Percentiles rank a stretch among this genome's conserved stretches.
phyloP scores from a whole-genome alignment of 2,113 vertebrate genomes.

The Macquaria ambigua region DNA sequence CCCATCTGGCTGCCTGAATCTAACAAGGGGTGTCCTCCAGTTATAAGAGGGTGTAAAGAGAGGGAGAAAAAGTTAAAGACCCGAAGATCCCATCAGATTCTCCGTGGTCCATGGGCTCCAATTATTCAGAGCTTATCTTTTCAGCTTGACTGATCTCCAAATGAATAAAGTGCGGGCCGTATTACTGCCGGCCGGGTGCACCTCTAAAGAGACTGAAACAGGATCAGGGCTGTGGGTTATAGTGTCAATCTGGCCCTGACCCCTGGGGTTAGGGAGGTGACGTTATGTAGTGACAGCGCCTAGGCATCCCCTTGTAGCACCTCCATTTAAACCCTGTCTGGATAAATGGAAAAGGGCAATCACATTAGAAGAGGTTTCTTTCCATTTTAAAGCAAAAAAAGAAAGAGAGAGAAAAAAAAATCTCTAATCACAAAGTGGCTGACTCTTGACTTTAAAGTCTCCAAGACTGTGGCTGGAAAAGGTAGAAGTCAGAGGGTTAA shows the following conservation, averaged over 20 bases:
- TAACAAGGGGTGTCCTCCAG: constrained; percentile 82
- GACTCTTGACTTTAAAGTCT: constrained; percentile 75
- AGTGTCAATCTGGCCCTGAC: constrained; percentile 89
- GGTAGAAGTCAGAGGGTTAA: constrained; percentile 70
- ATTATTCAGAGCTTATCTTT: constrained; percentile 98
- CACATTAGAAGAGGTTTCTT: constrained; percentile 80
- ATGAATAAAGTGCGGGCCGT: constrained; percentile 90
- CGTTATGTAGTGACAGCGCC: constrained; percentile 85
- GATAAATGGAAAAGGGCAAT: constrained; percentile 85
- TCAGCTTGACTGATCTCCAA: constrained; percentile 88
- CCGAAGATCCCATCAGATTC: constrained; percentile 84
- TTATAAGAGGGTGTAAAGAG: constrained; percentile 69
- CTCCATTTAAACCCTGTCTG: constrained; percentile 75
- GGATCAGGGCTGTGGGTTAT: constrained; percentile 88
- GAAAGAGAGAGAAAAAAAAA: constrained; percentile 49
- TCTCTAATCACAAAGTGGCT: constrained; percentile 69
- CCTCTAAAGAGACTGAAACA: constrained; percentile 87
- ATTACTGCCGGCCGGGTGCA: constrained; percentile 92
- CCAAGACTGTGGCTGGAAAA: constrained; percentile 66
- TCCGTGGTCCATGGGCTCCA: constrained; percentile 90
- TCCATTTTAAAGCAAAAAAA: constrained; percentile 55
- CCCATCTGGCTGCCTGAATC: constrained; percentile 87
- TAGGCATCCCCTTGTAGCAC: constrained; percentile 78
- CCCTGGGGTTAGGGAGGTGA: constrained; percentile 85
- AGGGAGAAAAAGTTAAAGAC: constrained; percentile 74